These are phyloP conservation scores for Glyptemys insculpta DNA, from an alignment of 2,797 vertebrate genomes.

Conservation along the genomic window DNA sequence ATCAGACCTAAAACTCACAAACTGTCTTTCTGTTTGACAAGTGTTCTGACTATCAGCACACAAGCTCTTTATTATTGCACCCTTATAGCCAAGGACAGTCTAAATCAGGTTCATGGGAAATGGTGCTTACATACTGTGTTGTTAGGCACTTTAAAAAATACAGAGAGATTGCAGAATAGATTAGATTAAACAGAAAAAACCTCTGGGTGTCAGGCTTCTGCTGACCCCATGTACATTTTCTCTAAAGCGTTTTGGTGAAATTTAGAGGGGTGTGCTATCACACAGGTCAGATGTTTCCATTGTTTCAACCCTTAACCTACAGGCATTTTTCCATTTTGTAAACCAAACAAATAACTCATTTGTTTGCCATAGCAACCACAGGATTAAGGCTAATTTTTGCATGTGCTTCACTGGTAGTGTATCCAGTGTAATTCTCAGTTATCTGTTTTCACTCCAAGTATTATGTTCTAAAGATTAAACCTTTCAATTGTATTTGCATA, in stretches of 20 bases:
- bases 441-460: not conserved
- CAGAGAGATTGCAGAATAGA: not conserved
- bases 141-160: not conserved
- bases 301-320: not conserved
- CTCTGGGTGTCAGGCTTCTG: not conserved
- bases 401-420: slow-evolving; percentile 2
- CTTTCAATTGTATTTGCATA: not conserved
- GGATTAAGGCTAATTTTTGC: slow-evolving; percentile 3
- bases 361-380: slow-evolving; percentile 14
- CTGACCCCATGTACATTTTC: not conserved
- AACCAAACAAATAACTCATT: slow-evolving; percentile 2
- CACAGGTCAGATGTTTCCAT: not conserved
- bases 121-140: not conserved
- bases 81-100: not conserved
- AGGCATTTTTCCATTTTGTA: slow-evolving; percentile 16
- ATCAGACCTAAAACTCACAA: not conserved
- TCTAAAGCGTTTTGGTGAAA: not conserved
- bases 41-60: not conserved
- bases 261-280: not conserved
- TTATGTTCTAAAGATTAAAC: not conserved
- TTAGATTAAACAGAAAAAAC: not conserved
- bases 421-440: slow-evolving; percentile 4
- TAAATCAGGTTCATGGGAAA: not conserved
- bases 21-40: not conserved
- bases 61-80: not conserved